These are phyloP conservation scores for Apostichopus leukothele DNA, from an alignment of 53 echinoderm and acorn worm genomes.

Conservation along the genomic window DNA sequence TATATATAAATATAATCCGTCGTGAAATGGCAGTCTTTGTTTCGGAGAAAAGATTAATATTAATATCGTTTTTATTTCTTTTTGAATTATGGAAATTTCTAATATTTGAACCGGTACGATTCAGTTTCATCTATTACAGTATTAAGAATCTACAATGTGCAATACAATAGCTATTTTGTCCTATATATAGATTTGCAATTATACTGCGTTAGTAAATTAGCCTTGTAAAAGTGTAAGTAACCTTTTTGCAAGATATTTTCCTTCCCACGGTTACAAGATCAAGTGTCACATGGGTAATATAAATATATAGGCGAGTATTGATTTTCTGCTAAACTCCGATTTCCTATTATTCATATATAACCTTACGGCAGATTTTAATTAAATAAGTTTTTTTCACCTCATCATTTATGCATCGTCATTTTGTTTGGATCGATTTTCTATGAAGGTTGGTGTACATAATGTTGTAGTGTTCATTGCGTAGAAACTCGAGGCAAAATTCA, in stretches of 20 bases:
- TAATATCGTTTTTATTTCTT: no score
- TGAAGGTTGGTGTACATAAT: constrained; percentile 15
- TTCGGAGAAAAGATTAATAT: no score
- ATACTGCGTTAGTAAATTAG: background rate
- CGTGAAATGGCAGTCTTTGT: no score
- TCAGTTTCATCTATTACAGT: no score
- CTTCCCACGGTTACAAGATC: background rate
- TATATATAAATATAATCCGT: no score
- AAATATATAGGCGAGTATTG: background rate
- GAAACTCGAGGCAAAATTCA: background rate
- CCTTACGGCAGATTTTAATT: background rate
- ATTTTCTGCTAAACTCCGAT: background rate
- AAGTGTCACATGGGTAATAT: background rate
- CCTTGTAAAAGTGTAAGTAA: constrained; percentile 10
- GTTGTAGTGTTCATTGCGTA: background rate
- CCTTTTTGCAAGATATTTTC: background rate
- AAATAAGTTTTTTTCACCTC: background rate
- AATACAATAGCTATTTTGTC: no score
- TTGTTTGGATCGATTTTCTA: background rate
- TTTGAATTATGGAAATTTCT: no score
- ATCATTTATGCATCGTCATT: constrained; percentile 31
- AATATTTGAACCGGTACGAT: no score
- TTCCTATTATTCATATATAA: background rate
- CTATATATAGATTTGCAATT: background rate
- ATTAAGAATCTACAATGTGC: no score